These are phyloP conservation scores for Orius insidiosus DNA, from an alignment of 1,140 invertebrate species.

Conservation along the genomic window DNA sequence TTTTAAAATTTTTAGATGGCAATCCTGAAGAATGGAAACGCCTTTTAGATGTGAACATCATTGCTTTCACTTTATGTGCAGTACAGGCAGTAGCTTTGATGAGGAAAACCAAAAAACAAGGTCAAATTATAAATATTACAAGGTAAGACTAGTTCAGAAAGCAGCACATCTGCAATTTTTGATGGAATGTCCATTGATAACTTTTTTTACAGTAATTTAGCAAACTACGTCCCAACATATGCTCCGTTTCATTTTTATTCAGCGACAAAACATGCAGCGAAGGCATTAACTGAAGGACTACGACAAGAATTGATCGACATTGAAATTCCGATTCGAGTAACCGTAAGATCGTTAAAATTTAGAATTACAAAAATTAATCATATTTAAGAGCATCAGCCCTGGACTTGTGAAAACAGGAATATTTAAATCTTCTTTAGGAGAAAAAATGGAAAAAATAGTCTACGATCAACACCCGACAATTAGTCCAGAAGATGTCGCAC, in stretches of 20 bases:
- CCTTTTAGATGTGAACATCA: slow-evolving; percentile 46
- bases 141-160: slow-evolving; percentile 28
- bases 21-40: slow-evolving; percentile 28
- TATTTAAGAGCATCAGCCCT: slow-evolving; percentile 19
- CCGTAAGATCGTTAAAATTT: too few species aligned
- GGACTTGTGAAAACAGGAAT: slow-evolving; percentile 19
- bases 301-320: slow-evolving; percentile 35
- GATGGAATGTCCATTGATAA: neutral
- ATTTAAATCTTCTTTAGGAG: slow-evolving; percentile 18
- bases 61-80: slow-evolving; percentile 44
- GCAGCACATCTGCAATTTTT: neutral
- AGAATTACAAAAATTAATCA: too few species aligned
- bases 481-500: slow-evolving; percentile 17
- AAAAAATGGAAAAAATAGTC: slow-evolving; percentile 16
- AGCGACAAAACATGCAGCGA: slow-evolving; percentile 40
- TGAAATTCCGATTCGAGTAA: slow-evolving; percentile 36
- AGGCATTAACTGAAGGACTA: slow-evolving; percentile 37
- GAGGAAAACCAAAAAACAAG: slow-evolving; percentile 36
- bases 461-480: slow-evolving; percentile 17
- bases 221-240: slow-evolving; percentile 17
- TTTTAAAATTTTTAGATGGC: slow-evolving; percentile 22
- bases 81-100: slow-evolving; percentile 46
- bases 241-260: slow-evolving; percentile 31
- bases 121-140: slow-evolving; percentile 35
- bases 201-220: slow-evolving; percentile 17